A percentile compares a stretch with the other conserved stretches of the same genome.
Conservation (phyloP, 2,888 invertebrate genomes). For the Campoplex capitator region DNA sequence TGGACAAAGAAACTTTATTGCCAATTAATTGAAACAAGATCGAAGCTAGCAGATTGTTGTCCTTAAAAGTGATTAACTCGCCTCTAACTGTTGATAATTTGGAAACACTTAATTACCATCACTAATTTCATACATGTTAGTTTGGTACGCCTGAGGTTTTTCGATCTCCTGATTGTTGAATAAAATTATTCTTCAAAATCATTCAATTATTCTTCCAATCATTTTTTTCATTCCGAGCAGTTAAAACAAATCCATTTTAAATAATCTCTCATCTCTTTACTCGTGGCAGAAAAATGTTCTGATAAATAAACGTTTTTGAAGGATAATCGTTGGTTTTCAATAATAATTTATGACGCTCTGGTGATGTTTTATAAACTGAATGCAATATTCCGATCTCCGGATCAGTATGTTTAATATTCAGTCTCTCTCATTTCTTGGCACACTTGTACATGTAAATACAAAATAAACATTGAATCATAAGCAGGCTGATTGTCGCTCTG, state of each 20-base stretch:
- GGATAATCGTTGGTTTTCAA: not conserved
- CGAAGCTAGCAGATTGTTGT: not conserved
- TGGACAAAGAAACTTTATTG: not conserved
- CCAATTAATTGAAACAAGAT: not conserved
- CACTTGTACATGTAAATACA: conserved; percentile 14
- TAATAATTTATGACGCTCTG: not conserved
- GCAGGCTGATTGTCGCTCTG: conserved; percentile 69
- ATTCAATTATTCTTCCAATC: conserved; percentile 10
- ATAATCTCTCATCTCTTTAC: not conserved
- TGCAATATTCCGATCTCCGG: conserved; percentile 18
- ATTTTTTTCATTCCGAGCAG: not conserved
- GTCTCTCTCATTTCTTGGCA: conserved; percentile 23
- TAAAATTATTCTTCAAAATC: not conserved
- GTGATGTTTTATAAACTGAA: conserved; percentile 7
- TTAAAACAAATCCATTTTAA: not conserved
- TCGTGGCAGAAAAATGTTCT: not conserved
- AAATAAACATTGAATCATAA: conserved; percentile 9
- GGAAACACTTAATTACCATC: conserved; percentile 3
- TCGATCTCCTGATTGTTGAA: conserved; percentile 1
- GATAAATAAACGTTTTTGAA: not conserved
- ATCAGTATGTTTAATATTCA: conserved; percentile 24
- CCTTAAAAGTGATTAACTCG: conserved; percentile 2
- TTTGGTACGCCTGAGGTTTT: conserved; percentile 3
- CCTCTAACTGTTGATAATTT: conserved; percentile 3
- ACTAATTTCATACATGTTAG: conserved; percentile 16